Evolutionary conservation across 2,113 vertebrate genomes (phyloP), one percentile per base, ranked within the genome.

Genomic region (Corythornis vintsioides): DNA sequence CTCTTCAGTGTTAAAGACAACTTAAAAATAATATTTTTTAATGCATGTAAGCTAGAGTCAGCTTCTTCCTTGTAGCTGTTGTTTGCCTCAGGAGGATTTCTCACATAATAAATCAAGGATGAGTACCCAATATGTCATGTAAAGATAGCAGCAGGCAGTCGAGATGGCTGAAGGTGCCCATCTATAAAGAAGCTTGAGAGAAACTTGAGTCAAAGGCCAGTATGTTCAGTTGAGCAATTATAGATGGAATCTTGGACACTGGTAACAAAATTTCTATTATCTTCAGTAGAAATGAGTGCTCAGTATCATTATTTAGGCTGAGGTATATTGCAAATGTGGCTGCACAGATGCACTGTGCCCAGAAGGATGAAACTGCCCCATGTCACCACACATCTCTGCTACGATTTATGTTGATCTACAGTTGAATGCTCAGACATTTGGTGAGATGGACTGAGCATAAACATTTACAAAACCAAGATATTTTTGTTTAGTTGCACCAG

Each of bases 271-370:
- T 29, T 69, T 52, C 42, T 21, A 9, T 43, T 74, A 26, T n/a
- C 14, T 45, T 86, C 8, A 15, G 25, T 20, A 40, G 29, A 55
- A 85, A 53, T 31, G 7, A 76, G 47, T 8, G 1, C 5, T 52
- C 35, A 65, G 8, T 6, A 10, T 59, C 13, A 7, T 42, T 73
- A 50, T 61, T 66, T 83, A 0, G 3, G 3, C 42, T 45, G 24
- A 45, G 26, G 18, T 57, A 43, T 21, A 14, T 61, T 40, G 29
- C 7, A 48, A 35, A 5, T 59, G 9, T 1, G 0, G 4, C 10
- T 75, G 12, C 11, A 33, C 33, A 25, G 20, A 26, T 1, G 0
- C 4, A 11, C 18, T 80, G 1, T 56, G 15, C 10, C 53, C 48
- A 20, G 13, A 50, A 48, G 20, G 28, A 28, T 40, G 13, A 14